These are phyloP conservation scores for Hylaea fasciaria DNA, from an alignment of 2,888 invertebrate genomes.

Conservation along the genomic window DNA sequence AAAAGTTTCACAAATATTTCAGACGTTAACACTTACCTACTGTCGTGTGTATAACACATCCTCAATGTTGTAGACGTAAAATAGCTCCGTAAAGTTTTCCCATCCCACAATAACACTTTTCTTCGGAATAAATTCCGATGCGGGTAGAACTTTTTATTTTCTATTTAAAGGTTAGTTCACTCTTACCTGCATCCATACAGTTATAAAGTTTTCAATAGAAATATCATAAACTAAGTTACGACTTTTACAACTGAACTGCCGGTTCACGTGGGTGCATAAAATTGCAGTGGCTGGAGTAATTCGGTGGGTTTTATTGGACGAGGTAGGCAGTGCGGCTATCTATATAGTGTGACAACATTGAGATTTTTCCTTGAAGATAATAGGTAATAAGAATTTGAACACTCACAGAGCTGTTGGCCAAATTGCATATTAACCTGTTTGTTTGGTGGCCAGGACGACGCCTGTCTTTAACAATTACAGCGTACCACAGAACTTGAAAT, in stretches of 20 bases:
- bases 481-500: no score
- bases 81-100: constrained; percentile 30
- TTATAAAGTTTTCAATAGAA: constrained; percentile 53
- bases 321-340: constrained; percentile 39
- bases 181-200: constrained; percentile 45
- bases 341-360: constrained; percentile 19
- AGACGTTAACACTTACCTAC: no score
- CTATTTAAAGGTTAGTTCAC: constrained; percentile 43
- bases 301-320: constrained; percentile 77
- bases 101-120: constrained; percentile 38
- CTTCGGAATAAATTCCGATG: constrained; percentile 38
- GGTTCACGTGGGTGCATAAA: constrained; percentile 57
- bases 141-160: constrained; percentile 44
- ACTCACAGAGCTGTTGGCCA: no score
- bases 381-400: no score
- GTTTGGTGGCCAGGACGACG: no score
- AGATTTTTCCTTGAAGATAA: no score
- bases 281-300: constrained; percentile 65
- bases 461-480: no score
- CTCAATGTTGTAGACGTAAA: constrained; percentile 14
- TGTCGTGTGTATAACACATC: background rate
- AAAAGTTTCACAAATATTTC: no score
- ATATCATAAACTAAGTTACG: constrained; percentile 56
- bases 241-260: constrained; percentile 40
- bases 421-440: no score